A percentile compares a stretch with the other conserved stretches of the same genome.
Conservation (phyloP, 1,140 invertebrate genomes). For the Oryctes rhinoceros region DNA sequence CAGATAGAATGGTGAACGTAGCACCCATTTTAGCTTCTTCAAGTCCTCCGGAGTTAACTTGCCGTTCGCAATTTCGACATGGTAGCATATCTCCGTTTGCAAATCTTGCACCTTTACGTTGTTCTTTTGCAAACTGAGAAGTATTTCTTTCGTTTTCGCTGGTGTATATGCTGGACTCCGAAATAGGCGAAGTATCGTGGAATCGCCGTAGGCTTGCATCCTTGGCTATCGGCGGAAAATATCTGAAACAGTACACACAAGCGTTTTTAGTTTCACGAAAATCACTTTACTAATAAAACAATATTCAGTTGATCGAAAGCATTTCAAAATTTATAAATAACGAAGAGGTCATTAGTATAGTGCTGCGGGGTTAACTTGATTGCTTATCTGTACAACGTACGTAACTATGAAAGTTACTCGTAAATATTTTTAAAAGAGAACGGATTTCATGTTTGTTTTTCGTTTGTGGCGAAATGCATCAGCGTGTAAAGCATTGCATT, state of each 20-base stretch:
- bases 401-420: not conserved
- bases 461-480: no score
- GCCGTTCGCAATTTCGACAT: slow-evolving; percentile 71
- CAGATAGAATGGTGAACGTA: slow-evolving; percentile 71
- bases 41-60: slow-evolving; percentile 64
- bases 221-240: not conserved
- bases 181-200: slow-evolving; percentile 55
- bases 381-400: slow-evolving; percentile 2
- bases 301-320: not conserved
- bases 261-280: not conserved
- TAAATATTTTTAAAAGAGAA: not conserved
- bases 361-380: not conserved
- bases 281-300: not conserved
- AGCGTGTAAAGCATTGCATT: no score
- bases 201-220: not conserved
- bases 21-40: slow-evolving; percentile 74
- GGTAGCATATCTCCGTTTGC: slow-evolving; percentile 81
- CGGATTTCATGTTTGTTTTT: not conserved
- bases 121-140: slow-evolving; percentile 52
- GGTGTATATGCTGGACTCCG: slow-evolving; percentile 54
- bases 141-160: slow-evolving; percentile 55
- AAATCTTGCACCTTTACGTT: slow-evolving; percentile 58
- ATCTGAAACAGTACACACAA: not conserved
- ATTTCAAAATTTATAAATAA: not conserved
- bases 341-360: slow-evolving; percentile 10